Evolutionary conservation across 2,888 invertebrate species (phyloP), one percentile per base, ranked within the genome.

Genomic region (Pyrocoelia pectoralis): DNA sequence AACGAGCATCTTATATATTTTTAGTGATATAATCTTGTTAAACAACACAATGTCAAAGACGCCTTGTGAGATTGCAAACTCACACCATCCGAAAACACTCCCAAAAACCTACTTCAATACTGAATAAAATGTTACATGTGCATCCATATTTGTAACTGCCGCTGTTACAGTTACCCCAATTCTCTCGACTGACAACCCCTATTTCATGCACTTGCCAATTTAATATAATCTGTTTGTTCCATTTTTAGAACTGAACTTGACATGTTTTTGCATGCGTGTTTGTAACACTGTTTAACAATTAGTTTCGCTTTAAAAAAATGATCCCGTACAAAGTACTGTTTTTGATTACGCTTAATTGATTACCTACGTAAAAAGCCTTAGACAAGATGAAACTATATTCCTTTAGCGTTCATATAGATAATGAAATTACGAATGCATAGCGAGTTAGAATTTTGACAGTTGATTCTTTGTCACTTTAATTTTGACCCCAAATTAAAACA

Each of bases 1-100:
- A 59, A 58, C 43, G 51, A 50, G 63, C 59, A 55, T 49, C 57
- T 59, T 55, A 58, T 58, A 59, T 56, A 57, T 59, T 63, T 53
- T 63, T 58, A 58, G 60, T 29, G 51, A 38, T 50, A 53, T 55
- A 64, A 64, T 59, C 55, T 54, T 58, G 49, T 63, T 41, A 40
- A 64, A 53, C 48, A 46, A 49, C 60, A 49, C 33, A 15, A 33
- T 5, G 33, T 40, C 60, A 53, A 46, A 43, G 33, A 18, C 18
- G 56, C 40, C 38, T 33, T 18, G n/a, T n/a, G 48, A 56, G 56
- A 14, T 49, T 48, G 56, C 14, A 43, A 33, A 12, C 41, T 14
- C 49, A 13, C 18, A 17, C 17, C 17, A 15, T 33, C 24, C 19
- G 50, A 57, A 51, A 51, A 48, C 19, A 4, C 15, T 43, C 14